Percentiles rank a stretch among this genome's conserved stretches.
Conservation (phyloP, 2,113 vertebrate genomes). For the Garra rufa region DNA sequence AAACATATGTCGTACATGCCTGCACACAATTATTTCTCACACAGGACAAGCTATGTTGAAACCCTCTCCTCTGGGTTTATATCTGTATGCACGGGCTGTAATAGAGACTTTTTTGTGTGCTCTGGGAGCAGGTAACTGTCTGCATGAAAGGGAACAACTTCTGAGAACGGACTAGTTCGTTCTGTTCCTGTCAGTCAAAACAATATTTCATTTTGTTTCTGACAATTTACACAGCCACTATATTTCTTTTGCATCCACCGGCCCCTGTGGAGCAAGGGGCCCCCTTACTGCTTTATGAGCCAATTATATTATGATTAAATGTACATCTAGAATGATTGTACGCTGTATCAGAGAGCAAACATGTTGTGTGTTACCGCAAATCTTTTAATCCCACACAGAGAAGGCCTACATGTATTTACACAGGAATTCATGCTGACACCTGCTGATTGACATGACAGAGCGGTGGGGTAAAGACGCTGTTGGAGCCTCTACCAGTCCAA, state of each 20-base stretch:
- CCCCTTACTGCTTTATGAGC: not conserved
- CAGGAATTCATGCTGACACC: not conserved
- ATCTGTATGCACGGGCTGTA: constrained; percentile 13
- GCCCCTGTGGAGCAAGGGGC: not conserved
- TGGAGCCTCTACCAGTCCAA: not conserved
- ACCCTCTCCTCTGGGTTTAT: not conserved
- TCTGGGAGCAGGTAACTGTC: constrained; percentile 23
- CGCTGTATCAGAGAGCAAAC: not conserved
- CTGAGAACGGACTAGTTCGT: constrained; percentile 35
- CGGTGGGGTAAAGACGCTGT: not conserved
- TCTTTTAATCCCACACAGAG: constrained; percentile 6
- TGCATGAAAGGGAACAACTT: constrained; percentile 20
- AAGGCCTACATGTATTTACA: constrained; percentile 15
- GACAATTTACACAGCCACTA: constrained; percentile 5
- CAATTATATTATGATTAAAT: constrained; percentile 16
- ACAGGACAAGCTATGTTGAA: constrained; percentile 9
- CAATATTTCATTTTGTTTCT: constrained; percentile 33
- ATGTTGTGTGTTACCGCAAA: constrained; percentile 1
- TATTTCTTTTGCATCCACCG: constrained; percentile 33
- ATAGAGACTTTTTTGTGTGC: not conserved
- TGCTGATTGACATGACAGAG: not conserved
- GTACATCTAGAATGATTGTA: not conserved
- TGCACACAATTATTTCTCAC: not conserved
- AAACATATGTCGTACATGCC: not conserved
- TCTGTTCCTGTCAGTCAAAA: constrained; percentile 47